These are phyloP conservation scores for Chloroclysta siterata DNA, from an alignment of 2,888 invertebrate species.

Conservation along the genomic window DNA sequence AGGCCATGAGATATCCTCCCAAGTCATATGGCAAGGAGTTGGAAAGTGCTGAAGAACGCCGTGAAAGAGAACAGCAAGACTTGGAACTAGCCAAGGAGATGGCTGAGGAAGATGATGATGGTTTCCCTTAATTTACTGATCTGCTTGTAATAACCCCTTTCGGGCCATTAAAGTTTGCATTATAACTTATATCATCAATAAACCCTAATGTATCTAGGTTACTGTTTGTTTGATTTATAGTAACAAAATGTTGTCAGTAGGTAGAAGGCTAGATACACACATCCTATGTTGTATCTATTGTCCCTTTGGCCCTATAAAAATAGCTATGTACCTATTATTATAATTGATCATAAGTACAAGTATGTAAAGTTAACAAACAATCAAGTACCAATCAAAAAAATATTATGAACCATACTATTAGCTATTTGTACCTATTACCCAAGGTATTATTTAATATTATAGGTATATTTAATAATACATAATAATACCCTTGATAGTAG, in stretches of 20 bases:
- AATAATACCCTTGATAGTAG: too few relatives aligned
- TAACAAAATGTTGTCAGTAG: not conserved
- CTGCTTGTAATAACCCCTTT: slow-evolving; percentile 42
- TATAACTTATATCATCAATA: slow-evolving; percentile 36
- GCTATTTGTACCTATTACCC: too few relatives aligned
- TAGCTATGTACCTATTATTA: too few relatives aligned
- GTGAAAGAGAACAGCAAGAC: slow-evolving; percentile 98
- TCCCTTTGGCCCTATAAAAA: too few relatives aligned
- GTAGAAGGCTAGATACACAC: not conserved
- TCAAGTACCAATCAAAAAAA: too few relatives aligned
- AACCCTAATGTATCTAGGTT: slow-evolving; percentile 23
- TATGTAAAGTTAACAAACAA: too few relatives aligned
- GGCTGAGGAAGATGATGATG: slow-evolving; percentile 99
- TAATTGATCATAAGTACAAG: too few relatives aligned
- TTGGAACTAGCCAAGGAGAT: slow-evolving; percentile 99
- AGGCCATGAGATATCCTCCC: slow-evolving; percentile 99
- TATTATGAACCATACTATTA: too few relatives aligned
- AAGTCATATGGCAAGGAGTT: slow-evolving; percentile 99
- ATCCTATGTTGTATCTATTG: too few relatives aligned
- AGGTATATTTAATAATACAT: too few relatives aligned
- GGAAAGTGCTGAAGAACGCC: slow-evolving; percentile 97
- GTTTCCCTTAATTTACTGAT: slow-evolving; percentile 82
- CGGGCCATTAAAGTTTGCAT: slow-evolving; percentile 48
- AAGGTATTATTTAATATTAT: too few relatives aligned
- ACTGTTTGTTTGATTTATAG: slow-evolving; percentile 16